Base-by-base conservation (phyloP, 2,888 invertebrate species). In the Drosophila kanekoi region DNA sequence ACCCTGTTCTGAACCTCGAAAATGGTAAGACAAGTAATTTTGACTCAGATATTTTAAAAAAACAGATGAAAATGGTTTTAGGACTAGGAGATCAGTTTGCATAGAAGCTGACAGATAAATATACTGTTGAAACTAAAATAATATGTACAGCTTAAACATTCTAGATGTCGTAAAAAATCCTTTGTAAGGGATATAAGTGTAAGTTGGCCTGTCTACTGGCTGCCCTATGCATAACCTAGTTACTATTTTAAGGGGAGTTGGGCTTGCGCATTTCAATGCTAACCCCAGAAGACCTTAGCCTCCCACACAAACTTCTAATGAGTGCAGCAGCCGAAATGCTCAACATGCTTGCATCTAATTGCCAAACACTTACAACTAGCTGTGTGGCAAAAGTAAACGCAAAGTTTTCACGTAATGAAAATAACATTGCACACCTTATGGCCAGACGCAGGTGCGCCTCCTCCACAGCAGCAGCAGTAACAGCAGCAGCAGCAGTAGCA, bases 321-420 rank as follows among this genome's bases (percentile, higher is more conserved):
- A 70, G 67, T 60, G 48, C 58, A 38, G 60, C 48, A 44, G 54
- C 52, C 20, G 37, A 28, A 62, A 49, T 61, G 51, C 76, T 64
- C 57, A 68, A 63, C 60, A 71, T 63, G 51, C 62, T 63, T 62
- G 62, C 66, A 57, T 69, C 72, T 80, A 82, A 80, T 80, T 80
- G 80, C 83, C 75, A 66, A 62, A 62, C 58, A 63, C 68, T 72
- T 63, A 47, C 62, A 68, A 38, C 62, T 40, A 40, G 28, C 43
- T 57, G 51, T 38, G 20, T 44, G 16, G 52, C 53, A 48, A 32
- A 60, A 54, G 45, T 51, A 62, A 56, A 44, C 69, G 37, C 6
- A 61, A 74, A 74, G 20, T 59, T 71, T 44, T 33, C 45, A 14
- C 47, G 23, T 43, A 78, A 76, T 72, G 82, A 72, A 78, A 80